Evolutionary conservation across 2,797 vertebrate genomes (phyloP), one percentile per base, ranked within the genome.

Genomic region (Enteromius treurensis): DNA sequence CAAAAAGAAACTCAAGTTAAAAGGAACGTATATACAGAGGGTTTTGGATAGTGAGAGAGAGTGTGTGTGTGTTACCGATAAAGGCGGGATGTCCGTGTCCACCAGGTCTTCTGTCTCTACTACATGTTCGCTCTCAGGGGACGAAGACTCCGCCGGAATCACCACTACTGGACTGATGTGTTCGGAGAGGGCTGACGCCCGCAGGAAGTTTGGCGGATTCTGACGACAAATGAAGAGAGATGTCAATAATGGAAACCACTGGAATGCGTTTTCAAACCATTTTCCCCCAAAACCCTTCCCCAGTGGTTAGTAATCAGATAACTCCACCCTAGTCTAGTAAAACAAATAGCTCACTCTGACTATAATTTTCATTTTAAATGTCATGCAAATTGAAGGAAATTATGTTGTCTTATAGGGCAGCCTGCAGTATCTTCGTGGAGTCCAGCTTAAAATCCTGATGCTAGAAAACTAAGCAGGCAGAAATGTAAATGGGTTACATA

Each of bases 121-220:
- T 87, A 97, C 92, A 0, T 97, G 97, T 88, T 99, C 98, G 0
- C 93, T 97, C 92, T 99, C 98, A 0, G 98, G 98, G 0, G 98
- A 99, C 0, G 97, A 97, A 0, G 96, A 93, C 92, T 98, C 98
- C 0, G 93, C 96, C 0, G 98, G 98, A 88, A 99, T 99, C 75
- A 99, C 96, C 74, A 99, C 98, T 90, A 99, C 97, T 0, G 98
- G 98, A 91, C 98, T 99, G 93, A 99, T 97, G 94, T 99, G 98
- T 87, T 99, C 98, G 0, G 97, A 99, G 89, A 99, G 93, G 0
- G 98, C 98, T 0, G 98, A 99, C 3, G 98, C 98, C 1, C 98
- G 95, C 49, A 99, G 95, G 92, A 99, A 99, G 92, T 99, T 99
- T 23, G 98, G 98, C 73, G 97, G 97, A 90, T 96, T 97, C 98